Evolutionary conservation across 2,888 invertebrate genomes (phyloP), one percentile per base, ranked within the genome.

Genomic region (Drosophila suboccidentalis): DNA sequence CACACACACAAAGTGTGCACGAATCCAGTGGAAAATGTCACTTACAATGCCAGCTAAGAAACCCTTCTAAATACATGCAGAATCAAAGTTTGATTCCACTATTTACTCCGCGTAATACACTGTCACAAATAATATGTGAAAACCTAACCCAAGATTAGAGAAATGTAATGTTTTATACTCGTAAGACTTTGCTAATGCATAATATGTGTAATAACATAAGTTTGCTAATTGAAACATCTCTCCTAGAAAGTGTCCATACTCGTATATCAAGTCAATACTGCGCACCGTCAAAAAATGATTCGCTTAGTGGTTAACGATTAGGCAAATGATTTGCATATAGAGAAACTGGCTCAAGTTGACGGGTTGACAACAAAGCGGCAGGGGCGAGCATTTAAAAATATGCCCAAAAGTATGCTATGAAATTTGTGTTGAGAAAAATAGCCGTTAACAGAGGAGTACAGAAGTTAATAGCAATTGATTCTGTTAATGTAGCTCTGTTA

Each of bases 21-120:
- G 59, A 66, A 73, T 74, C 60, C 64, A 64, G 57, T 68, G 72
- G 43, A 59, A 36, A 34, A 11, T 22, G 36, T 34, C 22, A n/a
- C 22, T 11, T 8, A 34, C 34, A 34, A n/a, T 22, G 34, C 3
- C n/a, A 34, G 1, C 32, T 44, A n/a, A 55, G 10, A 9, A n/a
- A 41, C 6, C 41, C 19, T 13, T 15, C 13, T 3, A 13, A 13
- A 36, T 22, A 8, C n/a, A 32, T 44, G 22, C n/a, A 22, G 22
- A 43, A 10, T 32, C n/a, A 19, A 34, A 32, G n/a, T 43, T 19
- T n/a, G 3, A 34, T 55, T 26, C 6, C 3, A 44, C 26, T 26
- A 38, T 38, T 46, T 46, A 11, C 38, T 10, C 15, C 36, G 9
- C 8, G 0, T n/a, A 32, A 34, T 22, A 22, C 3, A 19, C 26